A percentile compares a stretch with the other conserved stretches of the same genome.
Evolutionary conservation across 1,140 invertebrate genomes (phyloP).

Genomic region (Vanessa tameamea): DNA sequence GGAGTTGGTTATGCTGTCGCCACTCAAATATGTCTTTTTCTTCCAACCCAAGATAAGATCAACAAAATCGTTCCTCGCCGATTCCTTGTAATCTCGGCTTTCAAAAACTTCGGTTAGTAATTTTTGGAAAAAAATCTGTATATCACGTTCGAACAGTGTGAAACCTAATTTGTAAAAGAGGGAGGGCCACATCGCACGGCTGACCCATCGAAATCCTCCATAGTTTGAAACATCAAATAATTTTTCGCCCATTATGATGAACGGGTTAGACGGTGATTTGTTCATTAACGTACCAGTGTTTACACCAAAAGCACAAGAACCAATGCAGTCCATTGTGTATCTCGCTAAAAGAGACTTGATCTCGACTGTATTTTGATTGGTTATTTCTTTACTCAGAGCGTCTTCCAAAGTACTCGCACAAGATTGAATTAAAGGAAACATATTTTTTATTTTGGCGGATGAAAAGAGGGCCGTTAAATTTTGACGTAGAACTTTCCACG

Average conservation of each 20-base stretch:
- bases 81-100: slow-evolving; percentile 32
- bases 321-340: slow-evolving; percentile 46
- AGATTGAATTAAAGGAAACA: slow-evolving; percentile 48
- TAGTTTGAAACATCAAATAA: slow-evolving; percentile 38
- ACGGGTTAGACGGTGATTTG: slow-evolving; percentile 35
- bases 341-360: slow-evolving; percentile 34
- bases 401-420: slow-evolving; percentile 29
- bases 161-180: slow-evolving; percentile 42
- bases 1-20: slow-evolving; percentile 36
- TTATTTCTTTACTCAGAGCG: slow-evolving; percentile 25
- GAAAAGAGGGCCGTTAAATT: slow-evolving; percentile 42
- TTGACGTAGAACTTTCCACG: slow-evolving; percentile 45
- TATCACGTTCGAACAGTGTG: slow-evolving; percentile 34
- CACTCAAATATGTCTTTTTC: slow-evolving; percentile 31
- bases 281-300: slow-evolving; percentile 34
- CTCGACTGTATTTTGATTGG: slow-evolving; percentile 17
- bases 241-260: slow-evolving; percentile 29
- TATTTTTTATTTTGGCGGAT: slow-evolving; percentile 48
- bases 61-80: slow-evolving; percentile 43
- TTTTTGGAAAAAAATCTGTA: slow-evolving; percentile 39
- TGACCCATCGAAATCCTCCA: slow-evolving; percentile 31
- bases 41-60: slow-evolving; percentile 44
- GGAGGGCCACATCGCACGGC: slow-evolving; percentile 42
- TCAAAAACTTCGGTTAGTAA: slow-evolving; percentile 38
- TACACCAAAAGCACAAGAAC: slow-evolving; percentile 45